Base-by-base conservation (phyloP, 1,140 invertebrate genomes). In the Hermetia illucens region DNA sequence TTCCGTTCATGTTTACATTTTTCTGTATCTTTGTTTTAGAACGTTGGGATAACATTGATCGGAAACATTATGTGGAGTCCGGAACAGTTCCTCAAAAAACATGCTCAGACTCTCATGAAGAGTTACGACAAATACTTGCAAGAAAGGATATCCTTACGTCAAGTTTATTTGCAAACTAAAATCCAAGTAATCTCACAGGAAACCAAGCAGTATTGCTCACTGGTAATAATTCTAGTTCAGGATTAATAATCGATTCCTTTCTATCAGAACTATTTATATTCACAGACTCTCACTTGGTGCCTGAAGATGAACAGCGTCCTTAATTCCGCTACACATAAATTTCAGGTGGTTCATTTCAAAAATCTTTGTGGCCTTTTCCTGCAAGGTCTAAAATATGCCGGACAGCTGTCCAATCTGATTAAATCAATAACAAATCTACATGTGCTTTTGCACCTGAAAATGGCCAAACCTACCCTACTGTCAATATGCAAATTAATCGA, bases 61-160 rank as follows among this genome's bases (percentile, higher is more conserved):
- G 84, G 82, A 2, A 81, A 81, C 55, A 65, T 80, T 15, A 53
- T 87, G 21, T 90, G 84, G 83, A 74, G 80, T 51, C 81, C 86
- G 5, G 82, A 80, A 55, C 66, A 71, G 43, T 89, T 89, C 62
- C 63, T 88, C 12, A 58, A 72, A 22, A 65, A 66, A 45, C 71
- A 77, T 61, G 52, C 78, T 21, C 67, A 71, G 37, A 63, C 71
- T 29, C 56, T 74, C 41, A 52, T 62, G 38, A 70, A 73, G 48
- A 61, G 65, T 38, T 51, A 79, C 53, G 68, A 68, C 32, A 82
- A 80, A 61, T 52, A 69, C 29, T 57, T 71, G 36, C 64, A 69
- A 43, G 53, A 56, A 17, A 69, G 72, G 34, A 48, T 63, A 17
- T 66, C 64, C 44, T 49, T 66, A 38, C 64, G 77, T 18, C 59